Conservation (phyloP, 2,797 vertebrate genomes). For the Gallinago solitaria region DNA sequence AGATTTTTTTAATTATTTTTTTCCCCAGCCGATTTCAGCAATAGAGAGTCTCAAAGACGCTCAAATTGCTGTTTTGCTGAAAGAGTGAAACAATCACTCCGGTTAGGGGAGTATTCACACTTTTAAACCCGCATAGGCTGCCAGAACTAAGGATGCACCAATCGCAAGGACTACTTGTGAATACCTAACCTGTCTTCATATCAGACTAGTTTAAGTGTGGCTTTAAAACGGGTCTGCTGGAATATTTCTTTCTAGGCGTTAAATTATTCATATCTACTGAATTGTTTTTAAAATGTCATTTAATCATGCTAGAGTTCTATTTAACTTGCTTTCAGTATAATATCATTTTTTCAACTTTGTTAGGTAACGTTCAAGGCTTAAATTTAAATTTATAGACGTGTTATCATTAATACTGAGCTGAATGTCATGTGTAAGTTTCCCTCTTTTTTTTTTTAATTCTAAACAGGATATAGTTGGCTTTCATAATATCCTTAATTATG, state of each 20-base stretch:
- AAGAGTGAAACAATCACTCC: fast-evolving
- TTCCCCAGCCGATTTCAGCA: background rate
- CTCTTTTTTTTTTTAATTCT: background rate
- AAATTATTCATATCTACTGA: background rate
- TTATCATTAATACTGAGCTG: background rate
- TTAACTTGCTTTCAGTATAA: background rate
- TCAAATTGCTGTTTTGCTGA: background rate
- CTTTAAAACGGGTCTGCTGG: background rate
- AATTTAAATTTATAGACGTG: fast-evolving
- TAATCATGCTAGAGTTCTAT: background rate
- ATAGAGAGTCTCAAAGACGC: background rate
- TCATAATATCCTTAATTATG: background rate
- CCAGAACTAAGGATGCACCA: background rate
- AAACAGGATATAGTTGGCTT: background rate
- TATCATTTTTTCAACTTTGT: background rate
- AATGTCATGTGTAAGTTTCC: background rate
- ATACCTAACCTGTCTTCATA: background rate
- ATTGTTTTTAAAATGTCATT: background rate
- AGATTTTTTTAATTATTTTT: no score
- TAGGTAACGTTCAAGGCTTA: background rate
- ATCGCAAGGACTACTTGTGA: background rate
- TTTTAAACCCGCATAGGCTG: background rate
- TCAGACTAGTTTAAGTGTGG: background rate
- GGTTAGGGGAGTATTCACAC: background rate
- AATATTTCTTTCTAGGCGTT: background rate